These are phyloP conservation scores for Pangasius djambal DNA, from an alignment of 2,797 vertebrate genomes.

Conservation along the genomic window DNA sequence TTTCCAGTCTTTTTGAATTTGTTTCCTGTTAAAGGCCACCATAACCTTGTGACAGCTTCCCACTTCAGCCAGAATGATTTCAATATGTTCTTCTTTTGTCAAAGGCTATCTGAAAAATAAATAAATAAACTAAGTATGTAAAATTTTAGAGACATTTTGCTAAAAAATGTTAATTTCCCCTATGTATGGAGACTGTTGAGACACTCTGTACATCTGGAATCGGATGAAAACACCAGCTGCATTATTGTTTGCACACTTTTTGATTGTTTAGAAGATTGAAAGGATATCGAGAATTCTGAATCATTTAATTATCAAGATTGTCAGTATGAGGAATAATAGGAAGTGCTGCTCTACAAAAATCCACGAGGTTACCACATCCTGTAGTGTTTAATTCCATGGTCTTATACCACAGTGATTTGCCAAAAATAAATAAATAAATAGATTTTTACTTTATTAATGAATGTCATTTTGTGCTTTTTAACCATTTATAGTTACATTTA, in stretches of 20 bases:
- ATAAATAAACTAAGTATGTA: no score
- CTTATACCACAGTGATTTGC: neutral
- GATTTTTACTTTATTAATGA: no score
- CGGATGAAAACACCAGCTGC: neutral
- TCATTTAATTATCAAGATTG: neutral
- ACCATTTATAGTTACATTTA: neutral
- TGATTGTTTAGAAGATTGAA: neutral
- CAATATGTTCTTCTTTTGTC: no score
- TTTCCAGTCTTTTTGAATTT: no score
- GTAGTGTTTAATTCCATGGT: neutral
- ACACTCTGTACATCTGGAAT: neutral
- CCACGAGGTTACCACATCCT: neutral
- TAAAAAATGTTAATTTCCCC: no score
- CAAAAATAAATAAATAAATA: neutral
- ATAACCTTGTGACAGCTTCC: no score
- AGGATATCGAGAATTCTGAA: neutral
- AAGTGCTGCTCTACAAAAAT: neutral
- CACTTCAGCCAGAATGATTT: no score
- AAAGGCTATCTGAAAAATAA: no score
- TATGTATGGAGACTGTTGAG: no score
- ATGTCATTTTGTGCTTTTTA: neutral
- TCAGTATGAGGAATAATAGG: neutral
- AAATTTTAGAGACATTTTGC: no score
- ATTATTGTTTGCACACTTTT: neutral
- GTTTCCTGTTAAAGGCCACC: no score